Evolutionary conservation across 2,113 vertebrate species (phyloP).

Genomic region (Charina bottae): DNA sequence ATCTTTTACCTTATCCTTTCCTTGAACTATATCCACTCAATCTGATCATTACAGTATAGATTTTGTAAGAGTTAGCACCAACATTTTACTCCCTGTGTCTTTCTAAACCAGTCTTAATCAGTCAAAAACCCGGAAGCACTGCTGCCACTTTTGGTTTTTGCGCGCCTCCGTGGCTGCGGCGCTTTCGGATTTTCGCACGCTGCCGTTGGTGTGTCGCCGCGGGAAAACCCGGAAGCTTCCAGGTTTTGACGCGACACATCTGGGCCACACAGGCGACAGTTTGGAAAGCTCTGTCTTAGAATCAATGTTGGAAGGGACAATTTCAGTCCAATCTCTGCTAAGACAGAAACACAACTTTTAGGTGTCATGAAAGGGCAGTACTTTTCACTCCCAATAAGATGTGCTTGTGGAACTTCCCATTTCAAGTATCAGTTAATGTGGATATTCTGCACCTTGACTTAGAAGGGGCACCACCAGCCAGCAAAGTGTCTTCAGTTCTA

Average conservation of each 20-base stretch:
- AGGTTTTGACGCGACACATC: too few relatives aligned
- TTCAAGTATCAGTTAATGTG: background rate
- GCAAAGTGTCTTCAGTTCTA: background rate
- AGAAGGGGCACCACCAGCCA: background rate
- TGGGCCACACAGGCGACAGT: too few relatives aligned
- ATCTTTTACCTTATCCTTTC: background rate
- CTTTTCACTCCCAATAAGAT: background rate
- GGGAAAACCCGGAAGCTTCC: too few relatives aligned
- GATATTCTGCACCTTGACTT: background rate
- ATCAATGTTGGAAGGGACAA: background rate
- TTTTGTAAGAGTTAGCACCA: background rate
- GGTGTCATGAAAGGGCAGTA: background rate
- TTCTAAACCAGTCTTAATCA: background rate
- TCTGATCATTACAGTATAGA: background rate
- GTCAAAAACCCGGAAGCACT: too few relatives aligned
- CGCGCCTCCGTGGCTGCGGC: too few relatives aligned
- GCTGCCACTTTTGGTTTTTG: too few relatives aligned
- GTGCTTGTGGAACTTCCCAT: background rate
- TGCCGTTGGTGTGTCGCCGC: too few relatives aligned
- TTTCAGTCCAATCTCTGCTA: background rate
- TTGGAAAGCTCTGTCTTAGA: background rate
- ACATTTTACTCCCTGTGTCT: background rate
- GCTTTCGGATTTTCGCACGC: too few relatives aligned
- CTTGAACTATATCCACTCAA: background rate
- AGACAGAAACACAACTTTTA: background rate